A percentile compares a stretch with the other conserved stretches of the same genome.
These are phyloP conservation scores for Pardalotus punctatus DNA, from an alignment of 2,113 vertebrate species.

Conservation along the genomic window DNA sequence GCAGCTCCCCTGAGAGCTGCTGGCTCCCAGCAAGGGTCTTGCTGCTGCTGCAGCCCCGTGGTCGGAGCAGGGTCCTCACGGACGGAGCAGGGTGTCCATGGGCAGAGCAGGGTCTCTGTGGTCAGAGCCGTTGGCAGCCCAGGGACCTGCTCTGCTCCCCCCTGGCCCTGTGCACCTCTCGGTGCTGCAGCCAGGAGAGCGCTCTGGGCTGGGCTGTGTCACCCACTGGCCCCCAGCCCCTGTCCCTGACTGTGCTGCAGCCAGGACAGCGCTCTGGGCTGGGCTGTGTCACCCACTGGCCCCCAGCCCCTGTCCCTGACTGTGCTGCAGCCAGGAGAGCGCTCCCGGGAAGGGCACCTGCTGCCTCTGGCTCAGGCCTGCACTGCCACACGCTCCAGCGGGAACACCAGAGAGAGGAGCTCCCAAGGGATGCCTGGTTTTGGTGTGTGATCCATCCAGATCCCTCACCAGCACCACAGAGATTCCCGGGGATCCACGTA, in stretches of 20 bases:
- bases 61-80: neutral
- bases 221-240: accelerated
- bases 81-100: neutral
- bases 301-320: neutral
- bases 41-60: neutral
- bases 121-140: neutral
- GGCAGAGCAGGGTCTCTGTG: neutral
- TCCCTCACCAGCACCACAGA: accelerated
- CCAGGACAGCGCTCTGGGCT: accelerated
- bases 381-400: neutral
- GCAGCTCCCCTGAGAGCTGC: neutral
- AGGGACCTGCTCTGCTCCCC: neutral
- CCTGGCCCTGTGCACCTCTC: accelerated
- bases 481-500: accelerated
- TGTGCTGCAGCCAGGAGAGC: neutral
- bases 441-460: neutral
- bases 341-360: neutral
- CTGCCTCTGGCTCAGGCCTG: neutral
- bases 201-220: neutral
- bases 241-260: neutral
- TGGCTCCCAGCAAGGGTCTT: neutral
- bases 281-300: neutral
- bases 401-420: neutral
- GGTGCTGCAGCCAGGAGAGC: accelerated
- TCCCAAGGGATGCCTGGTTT: neutral